Conservation (phyloP, 1,140 invertebrate species). For the Ostrea denselamellosa region DNA sequence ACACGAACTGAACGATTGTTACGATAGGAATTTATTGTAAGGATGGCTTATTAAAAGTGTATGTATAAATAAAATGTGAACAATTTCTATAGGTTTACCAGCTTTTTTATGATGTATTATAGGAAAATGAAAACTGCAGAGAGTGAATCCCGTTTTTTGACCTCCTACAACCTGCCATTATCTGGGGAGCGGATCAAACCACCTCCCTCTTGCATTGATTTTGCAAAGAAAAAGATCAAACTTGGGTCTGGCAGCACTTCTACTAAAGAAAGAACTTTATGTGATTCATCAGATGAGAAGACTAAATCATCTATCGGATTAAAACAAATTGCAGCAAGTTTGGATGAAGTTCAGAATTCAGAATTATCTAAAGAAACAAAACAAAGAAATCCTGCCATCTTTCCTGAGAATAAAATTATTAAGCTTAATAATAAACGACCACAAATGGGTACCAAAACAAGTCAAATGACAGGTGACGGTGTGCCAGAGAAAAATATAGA, state of each 20-base stretch:
- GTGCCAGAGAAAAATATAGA: background rate
- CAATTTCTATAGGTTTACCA: too few species aligned
- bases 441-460: background rate
- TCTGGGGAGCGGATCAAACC: conserved; percentile 65
- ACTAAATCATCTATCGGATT: background rate
- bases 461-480: background rate
- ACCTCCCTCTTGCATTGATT: conserved; percentile 70
- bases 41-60: too few species aligned
- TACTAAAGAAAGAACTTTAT: background rate
- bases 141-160: conserved; percentile 48
- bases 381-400: background rate
- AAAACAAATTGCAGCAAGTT: background rate
- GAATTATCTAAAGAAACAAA: background rate
- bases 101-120: conserved; percentile 5
- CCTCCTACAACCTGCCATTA: conserved; percentile 55
- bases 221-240: conserved; percentile 62
- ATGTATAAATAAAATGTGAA: too few species aligned
- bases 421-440: background rate
- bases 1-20: too few species aligned
- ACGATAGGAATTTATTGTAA: too few species aligned
- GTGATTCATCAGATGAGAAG: background rate
- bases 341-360: background rate
- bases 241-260: conserved; percentile 29
- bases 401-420: background rate
- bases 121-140: conserved; percentile 48